Base-by-base conservation (phyloP, 2,113 vertebrate species). In the Fukomys damarensis region DNA sequence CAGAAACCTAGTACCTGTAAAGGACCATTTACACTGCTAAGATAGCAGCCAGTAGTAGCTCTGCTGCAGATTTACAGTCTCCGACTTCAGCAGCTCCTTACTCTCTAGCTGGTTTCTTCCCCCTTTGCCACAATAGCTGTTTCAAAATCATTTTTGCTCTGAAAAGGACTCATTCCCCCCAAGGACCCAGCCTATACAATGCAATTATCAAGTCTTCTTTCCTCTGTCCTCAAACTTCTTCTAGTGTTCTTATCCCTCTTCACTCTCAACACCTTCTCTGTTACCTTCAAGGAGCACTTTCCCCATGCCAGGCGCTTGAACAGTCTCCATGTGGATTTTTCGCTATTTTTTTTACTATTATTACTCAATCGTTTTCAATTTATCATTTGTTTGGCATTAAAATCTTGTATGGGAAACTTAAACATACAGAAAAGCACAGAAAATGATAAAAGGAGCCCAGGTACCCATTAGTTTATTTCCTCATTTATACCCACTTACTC, bases 311-410 rank as follows among this genome's bases (percentile, higher is more conserved):
- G 38, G 14, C 49, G 90, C 81, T 79, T 70, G 30, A 80, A 68
- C 46, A 41, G 30, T 38, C 59, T 61, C 46, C 65, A 72, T 54
- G 76, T n/a, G n/a, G 26, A 59, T 54, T 76, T 46, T 94, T 94
- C 41, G 43, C 54, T 43, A 89, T 38, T 56, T 68, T 68, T 1
- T 38, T 14, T 61, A 59, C 46, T n/a, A 52, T n/a, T 66, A 54
- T 54, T 77, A 61, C 35, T 91, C 91, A 81, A 79, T 28, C 82
- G 12, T 90, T 63, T 89, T 88, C 43, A 96, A 83, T 56, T 28
- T 61, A 26, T 61, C 65, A 83, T 58, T 46, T 35, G 91, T 43
- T 92, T 91, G 77, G 22, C 49, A 70, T 89, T 92, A 95, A 74
- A 83, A 5, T 4, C 32, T 80, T 91, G 80, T 0, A 38, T 17